A percentile compares a stretch with the other conserved stretches of the same genome.
Evolutionary conservation across 2,888 invertebrate genomes (phyloP).

Genomic region (Hydroisotoma schaefferi): DNA sequence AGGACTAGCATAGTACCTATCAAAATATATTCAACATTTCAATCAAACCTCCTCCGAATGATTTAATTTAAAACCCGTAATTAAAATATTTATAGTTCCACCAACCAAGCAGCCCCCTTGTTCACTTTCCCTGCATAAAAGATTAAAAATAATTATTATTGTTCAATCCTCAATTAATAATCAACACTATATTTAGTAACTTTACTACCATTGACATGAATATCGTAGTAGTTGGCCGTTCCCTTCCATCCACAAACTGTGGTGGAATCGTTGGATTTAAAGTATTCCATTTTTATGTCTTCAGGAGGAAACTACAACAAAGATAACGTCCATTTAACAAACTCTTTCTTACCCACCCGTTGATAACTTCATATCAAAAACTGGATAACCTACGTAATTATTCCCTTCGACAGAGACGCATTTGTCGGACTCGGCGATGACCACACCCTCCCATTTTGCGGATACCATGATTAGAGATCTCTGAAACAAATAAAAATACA

Average conservation of each 20-base stretch:
- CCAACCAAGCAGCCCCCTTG: constrained; percentile 12
- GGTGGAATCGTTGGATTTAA: not conserved
- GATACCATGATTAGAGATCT: not conserved
- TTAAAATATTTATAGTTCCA: not conserved
- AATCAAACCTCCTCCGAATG: not conserved
- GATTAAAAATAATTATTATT: too few relatives aligned
- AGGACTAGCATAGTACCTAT: constrained; percentile 10
- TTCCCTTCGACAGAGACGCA: constrained; percentile 11
- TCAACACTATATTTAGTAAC: too few relatives aligned
- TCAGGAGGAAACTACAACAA: constrained; percentile 10
- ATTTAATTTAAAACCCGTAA: not conserved
- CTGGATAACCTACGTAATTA: not conserved
- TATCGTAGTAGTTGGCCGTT: constrained; percentile 9
- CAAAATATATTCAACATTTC: not conserved
- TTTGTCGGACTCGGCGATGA: constrained; percentile 6
- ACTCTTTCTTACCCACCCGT: not conserved
- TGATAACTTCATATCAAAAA: not conserved
- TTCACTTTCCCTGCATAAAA: constrained; percentile 12
- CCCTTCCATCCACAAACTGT: constrained; percentile 13
- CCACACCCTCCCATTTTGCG: constrained; percentile 11
- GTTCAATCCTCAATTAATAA: too few relatives aligned
- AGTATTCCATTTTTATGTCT: constrained; percentile 8
- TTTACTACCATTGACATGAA: constrained; percentile 4
- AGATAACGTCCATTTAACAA: not conserved
- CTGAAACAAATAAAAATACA: too few relatives aligned